Conservation (phyloP, 2,113 vertebrate genomes). For the Cyphomyrus plagiostoma region DNA sequence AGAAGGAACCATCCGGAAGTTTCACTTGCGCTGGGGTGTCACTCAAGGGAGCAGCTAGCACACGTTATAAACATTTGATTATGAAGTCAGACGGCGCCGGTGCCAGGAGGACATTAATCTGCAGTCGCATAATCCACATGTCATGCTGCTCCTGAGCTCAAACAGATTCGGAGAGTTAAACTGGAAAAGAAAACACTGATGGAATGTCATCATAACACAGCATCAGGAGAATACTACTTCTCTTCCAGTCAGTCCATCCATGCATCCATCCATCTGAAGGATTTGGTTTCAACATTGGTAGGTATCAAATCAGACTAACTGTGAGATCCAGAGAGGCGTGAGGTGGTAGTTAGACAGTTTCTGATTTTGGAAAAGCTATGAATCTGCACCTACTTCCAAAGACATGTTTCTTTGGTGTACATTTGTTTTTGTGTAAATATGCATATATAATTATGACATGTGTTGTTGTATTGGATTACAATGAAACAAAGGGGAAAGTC, state of each 20-base stretch:
- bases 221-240: background rate
- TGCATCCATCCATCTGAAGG: background rate
- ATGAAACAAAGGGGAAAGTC: background rate
- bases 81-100: background rate
- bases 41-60: background rate
- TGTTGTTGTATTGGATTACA: background rate
- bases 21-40: background rate
- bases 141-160: background rate
- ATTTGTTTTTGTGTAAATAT: background rate
- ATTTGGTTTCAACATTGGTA: background rate
- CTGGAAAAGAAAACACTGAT: background rate
- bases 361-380: background rate
- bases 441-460: background rate
- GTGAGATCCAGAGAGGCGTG: background rate
- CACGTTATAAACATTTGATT: background rate
- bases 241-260: background rate
- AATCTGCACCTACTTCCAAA: background rate
- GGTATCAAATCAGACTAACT: background rate
- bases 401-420: background rate
- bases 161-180: background rate
- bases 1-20: background rate
- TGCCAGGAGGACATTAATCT: background rate
- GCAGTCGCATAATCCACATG: background rate
- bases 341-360: background rate
- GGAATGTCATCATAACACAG: background rate